Percentiles rank a stretch among this genome's conserved stretches.
These are phyloP conservation scores for Saccopteryx leptura DNA, from an alignment of 2,113 vertebrate genomes.

Conservation along the genomic window DNA sequence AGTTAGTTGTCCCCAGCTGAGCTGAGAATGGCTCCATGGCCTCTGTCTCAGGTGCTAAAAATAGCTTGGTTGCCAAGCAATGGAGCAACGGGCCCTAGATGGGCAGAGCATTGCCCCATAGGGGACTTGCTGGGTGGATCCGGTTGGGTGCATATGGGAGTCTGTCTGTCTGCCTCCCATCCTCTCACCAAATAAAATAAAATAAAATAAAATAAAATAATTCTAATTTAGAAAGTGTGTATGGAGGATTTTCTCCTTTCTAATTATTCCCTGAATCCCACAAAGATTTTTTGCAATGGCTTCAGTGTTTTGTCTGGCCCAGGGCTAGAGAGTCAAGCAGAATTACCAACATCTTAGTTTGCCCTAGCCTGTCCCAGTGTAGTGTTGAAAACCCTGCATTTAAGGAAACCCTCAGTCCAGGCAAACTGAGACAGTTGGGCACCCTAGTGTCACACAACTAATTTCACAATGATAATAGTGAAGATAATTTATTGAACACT, in stretches of 20 bases:
- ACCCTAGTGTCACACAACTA: neutral
- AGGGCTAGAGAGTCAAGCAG: neutral
- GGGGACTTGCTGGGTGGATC: too few relatives aligned
- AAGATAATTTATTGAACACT: neutral
- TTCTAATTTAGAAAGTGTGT: neutral
- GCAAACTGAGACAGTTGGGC: neutral
- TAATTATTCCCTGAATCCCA: slow-evolving; percentile 16
- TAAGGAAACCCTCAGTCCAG: neutral
- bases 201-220: neutral
- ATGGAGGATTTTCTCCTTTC: neutral
- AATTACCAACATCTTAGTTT: neutral
- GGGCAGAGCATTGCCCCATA: too few relatives aligned
- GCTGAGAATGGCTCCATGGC: too few relatives aligned
- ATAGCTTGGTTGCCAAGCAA: too few relatives aligned
- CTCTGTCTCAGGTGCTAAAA: too few relatives aligned
- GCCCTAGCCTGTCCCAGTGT: neutral
- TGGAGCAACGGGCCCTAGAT: too few relatives aligned
- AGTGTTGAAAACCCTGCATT: neutral
- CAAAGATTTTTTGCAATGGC: neutral
- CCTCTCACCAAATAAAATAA: too few relatives aligned
- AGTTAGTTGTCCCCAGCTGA: too few relatives aligned
- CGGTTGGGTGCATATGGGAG: too few relatives aligned
- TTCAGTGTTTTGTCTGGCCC: slow-evolving; percentile 18
- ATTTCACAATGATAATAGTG: neutral
- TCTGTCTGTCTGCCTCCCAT: too few relatives aligned